These are phyloP conservation scores for Lepidonotus clava DNA, from an alignment of 2,888 invertebrate genomes.

Conservation along the genomic window DNA sequence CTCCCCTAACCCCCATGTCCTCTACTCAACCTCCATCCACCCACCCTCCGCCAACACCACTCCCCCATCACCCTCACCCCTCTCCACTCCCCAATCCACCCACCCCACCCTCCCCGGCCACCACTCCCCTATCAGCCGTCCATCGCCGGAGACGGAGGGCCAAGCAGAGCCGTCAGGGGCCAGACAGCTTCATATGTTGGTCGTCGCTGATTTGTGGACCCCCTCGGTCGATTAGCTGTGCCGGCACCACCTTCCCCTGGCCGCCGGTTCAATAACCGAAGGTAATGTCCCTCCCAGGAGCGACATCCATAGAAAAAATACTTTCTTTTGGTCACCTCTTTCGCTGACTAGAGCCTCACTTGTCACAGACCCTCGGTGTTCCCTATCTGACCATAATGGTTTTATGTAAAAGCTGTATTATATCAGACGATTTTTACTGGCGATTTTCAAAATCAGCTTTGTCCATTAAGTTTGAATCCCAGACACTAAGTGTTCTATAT, in stretches of 20 bases:
- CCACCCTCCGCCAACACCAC: too few species aligned
- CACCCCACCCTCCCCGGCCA: too few species aligned
- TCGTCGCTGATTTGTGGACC: neutral
- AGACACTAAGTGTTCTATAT: neutral
- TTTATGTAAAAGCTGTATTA: too few species aligned
- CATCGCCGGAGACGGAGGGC: too few species aligned
- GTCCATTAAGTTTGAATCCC: too few species aligned
- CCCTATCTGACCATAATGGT: constrained; percentile 7
- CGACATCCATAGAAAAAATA: neutral
- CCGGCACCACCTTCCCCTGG: neutral
- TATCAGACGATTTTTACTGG: too few species aligned
- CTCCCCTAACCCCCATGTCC: too few species aligned
- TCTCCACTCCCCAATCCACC: neutral
- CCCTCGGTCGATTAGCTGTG: neutral
- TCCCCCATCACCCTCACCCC: neutral
- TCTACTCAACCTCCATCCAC: too few species aligned
- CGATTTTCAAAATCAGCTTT: too few species aligned
- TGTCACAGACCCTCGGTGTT: neutral
- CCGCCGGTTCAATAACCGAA: neutral
- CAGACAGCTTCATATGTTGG: neutral
- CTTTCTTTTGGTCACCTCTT: neutral
- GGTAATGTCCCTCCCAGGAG: neutral
- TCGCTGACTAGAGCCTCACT: neutral
- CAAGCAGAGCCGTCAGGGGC: too few species aligned
- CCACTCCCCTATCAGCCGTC: too few species aligned